phyloP scores from a whole-genome alignment of 2,113 vertebrate species.

The Tonatia bakeri region DNA sequence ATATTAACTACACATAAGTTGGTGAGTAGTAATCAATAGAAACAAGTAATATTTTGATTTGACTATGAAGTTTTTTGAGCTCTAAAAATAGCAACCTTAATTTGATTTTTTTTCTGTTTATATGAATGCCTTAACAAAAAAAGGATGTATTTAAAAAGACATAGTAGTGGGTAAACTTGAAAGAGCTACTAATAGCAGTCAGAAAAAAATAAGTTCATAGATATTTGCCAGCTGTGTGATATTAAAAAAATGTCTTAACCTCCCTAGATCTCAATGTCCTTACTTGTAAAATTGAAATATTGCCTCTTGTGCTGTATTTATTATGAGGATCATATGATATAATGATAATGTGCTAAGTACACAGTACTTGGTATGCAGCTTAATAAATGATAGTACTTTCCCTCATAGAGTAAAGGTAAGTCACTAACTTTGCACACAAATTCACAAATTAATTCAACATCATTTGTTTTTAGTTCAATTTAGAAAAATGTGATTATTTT shows the following conservation, averaged over 20 bases:
- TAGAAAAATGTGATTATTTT: background rate
- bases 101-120: conserved; percentile 5
- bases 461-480: background rate
- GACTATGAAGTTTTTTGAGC: background rate
- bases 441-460: background rate
- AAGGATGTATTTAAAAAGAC: background rate
- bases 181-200: background rate
- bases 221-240: background rate
- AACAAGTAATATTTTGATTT: conserved; percentile 6
- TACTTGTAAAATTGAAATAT: background rate
- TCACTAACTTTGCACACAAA: background rate
- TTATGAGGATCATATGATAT: background rate
- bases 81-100: background rate
- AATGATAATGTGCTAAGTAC: background rate
- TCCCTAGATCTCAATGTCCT: background rate
- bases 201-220: background rate
- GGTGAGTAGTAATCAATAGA: background rate
- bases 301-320: background rate
- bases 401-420: background rate
- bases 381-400: background rate
- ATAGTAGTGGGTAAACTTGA: background rate
- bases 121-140: background rate
- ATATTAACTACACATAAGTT: background rate
- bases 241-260: background rate
- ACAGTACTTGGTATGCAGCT: background rate